Evolutionary conservation across 2,113 vertebrate genomes (phyloP).

Genomic region (Galemys pyrenaicus): DNA sequence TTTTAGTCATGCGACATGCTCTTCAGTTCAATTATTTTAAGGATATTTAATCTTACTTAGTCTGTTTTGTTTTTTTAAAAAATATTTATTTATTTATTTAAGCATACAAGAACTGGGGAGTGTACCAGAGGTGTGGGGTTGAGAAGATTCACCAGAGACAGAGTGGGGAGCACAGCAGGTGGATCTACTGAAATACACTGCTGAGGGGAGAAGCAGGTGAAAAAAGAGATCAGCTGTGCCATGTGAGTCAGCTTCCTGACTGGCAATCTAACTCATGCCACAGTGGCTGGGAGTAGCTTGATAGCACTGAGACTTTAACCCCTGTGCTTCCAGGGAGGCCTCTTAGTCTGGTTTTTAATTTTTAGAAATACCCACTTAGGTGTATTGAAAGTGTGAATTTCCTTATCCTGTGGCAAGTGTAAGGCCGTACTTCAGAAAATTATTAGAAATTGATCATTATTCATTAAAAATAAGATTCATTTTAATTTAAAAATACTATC

Average conservation of each 20-base stretch:
- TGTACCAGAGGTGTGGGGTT: no score
- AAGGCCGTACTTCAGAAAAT: neutral
- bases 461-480: neutral
- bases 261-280: no score
- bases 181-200: no score
- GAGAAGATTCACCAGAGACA: no score
- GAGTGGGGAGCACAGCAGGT: no score
- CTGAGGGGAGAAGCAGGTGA: no score
- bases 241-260: no score
- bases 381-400: neutral
- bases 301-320: no score
- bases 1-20: neutral
- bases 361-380: neutral
- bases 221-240: no score
- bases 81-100: neutral
- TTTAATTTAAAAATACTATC: constrained; percentile 30
- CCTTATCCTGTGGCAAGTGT: neutral
- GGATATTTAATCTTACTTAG: neutral
- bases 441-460: neutral
- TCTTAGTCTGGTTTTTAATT: neutral
- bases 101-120: no score
- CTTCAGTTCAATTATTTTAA: neutral
- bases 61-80: neutral
- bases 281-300: no score
- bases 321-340: no score